phyloP scores from a whole-genome alignment of 2,888 invertebrate species.

The Nasonovia ribisnigri region DNA sequence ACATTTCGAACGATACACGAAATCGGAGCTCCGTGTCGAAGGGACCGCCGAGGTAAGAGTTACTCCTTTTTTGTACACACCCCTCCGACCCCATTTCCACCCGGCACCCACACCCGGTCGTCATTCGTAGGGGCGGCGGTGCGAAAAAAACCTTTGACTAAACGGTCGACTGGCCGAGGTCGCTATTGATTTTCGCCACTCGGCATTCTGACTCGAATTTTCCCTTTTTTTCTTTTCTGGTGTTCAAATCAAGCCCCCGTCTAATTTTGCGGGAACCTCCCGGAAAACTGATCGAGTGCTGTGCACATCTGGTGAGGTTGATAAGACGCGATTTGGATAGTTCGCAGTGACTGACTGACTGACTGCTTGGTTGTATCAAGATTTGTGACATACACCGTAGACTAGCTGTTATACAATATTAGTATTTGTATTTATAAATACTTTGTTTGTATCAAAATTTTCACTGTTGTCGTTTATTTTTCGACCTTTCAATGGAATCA shows the following conservation, averaged over 20 bases:
- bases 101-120: neutral
- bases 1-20: conserved; percentile 9
- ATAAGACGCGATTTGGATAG: conserved; percentile 7
- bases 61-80: conserved; percentile 47
- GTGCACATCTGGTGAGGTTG: conserved; percentile 36
- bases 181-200: conserved; percentile 54
- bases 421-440: neutral
- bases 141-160: conserved; percentile 26
- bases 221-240: neutral
- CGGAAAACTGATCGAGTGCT: neutral
- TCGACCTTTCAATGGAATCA: neutral
- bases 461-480: neutral
- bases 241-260: neutral
- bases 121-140: neutral
- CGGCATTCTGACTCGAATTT: neutral
- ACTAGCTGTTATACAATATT: neutral
- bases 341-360: neutral
- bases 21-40: conserved; percentile 28
- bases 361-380: neutral
- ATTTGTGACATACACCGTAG: neutral
- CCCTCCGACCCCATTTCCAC: neutral
- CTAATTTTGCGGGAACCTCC: neutral
- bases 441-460: neutral
- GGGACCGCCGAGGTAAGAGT: conserved; percentile 49
- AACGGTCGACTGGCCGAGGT: conserved; percentile 17